Conservation (phyloP, 37 sponge, comb jelly and placozoan genomes). For the Aplysina aerophoba region DNA sequence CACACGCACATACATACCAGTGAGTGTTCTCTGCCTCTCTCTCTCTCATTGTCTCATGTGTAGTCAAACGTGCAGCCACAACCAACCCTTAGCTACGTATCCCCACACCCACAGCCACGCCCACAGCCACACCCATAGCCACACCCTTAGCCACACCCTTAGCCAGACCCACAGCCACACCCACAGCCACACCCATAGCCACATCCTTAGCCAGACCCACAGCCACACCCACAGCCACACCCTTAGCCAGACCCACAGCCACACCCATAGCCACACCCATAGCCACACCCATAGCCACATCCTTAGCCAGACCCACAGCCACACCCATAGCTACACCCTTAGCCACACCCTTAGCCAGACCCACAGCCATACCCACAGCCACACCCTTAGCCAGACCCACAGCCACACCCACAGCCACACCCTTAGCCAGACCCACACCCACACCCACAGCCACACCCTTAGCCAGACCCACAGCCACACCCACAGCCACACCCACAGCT, state of each 20-base stretch:
- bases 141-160: neutral
- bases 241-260: neutral
- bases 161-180: too few species aligned
- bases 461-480: neutral
- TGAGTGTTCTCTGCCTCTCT: too few species aligned
- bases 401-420: neutral
- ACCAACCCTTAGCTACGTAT: too few species aligned
- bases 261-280: too few species aligned
- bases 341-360: neutral
- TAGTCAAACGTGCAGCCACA: too few species aligned
- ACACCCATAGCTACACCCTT: slow-evolving; percentile 1
- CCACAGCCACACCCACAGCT: neutral
- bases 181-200: neutral
- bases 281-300: neutral
- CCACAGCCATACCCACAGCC: neutral
- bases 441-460: neutral
- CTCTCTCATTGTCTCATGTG: too few species aligned
- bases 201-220: too few species aligned
- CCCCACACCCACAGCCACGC: too few species aligned
- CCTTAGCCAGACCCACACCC: neutral
- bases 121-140: slow-evolving; percentile 9
- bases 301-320: neutral
- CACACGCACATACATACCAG: too few species aligned
- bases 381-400: neutral
- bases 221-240: slow-evolving; percentile 18